Conservation (phyloP, 2,888 invertebrate genomes). For the Alviniconcha strummeri region DNA sequence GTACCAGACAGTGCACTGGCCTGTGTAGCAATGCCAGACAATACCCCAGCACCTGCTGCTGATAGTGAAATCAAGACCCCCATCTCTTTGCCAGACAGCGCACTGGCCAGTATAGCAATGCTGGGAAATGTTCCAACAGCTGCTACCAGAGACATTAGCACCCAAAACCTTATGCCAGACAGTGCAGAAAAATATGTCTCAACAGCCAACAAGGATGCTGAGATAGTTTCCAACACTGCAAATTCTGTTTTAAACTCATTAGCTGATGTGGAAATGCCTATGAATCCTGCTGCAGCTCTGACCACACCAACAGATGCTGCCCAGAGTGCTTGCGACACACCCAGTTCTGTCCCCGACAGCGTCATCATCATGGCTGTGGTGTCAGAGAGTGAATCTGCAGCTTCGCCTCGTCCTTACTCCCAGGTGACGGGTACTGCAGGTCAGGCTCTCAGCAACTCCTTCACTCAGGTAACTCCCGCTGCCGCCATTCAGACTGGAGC, state of each 20-base stretch:
- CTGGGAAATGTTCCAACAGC: background rate
- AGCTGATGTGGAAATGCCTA: too few relatives aligned
- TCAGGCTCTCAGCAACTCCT: too few relatives aligned
- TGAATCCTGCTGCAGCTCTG: background rate
- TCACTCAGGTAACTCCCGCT: background rate
- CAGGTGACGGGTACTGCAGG: too few relatives aligned
- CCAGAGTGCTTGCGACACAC: background rate
- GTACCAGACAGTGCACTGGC: conserved; percentile 4
- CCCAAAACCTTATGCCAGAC: conserved; percentile 2
- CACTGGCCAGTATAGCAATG: conserved; percentile 3
- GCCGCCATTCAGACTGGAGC: background rate
- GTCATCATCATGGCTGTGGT: background rate
- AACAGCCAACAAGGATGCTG: too few relatives aligned
- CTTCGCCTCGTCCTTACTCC: background rate
- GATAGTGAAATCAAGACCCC: too few relatives aligned
- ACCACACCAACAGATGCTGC: background rate
- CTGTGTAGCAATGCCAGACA: background rate
- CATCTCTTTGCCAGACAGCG: background rate
- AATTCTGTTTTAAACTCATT: too few relatives aligned
- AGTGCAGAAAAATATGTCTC: background rate
- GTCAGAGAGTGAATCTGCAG: background rate
- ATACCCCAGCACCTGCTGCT: too few relatives aligned
- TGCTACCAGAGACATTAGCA: background rate
- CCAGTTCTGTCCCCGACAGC: background rate
- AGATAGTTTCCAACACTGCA: too few relatives aligned